Percentiles rank a stretch among this genome's conserved stretches.
These are phyloP conservation scores for Drosophila nebulosa DNA, from an alignment of 1,140 invertebrate genomes.

Conservation along the genomic window DNA sequence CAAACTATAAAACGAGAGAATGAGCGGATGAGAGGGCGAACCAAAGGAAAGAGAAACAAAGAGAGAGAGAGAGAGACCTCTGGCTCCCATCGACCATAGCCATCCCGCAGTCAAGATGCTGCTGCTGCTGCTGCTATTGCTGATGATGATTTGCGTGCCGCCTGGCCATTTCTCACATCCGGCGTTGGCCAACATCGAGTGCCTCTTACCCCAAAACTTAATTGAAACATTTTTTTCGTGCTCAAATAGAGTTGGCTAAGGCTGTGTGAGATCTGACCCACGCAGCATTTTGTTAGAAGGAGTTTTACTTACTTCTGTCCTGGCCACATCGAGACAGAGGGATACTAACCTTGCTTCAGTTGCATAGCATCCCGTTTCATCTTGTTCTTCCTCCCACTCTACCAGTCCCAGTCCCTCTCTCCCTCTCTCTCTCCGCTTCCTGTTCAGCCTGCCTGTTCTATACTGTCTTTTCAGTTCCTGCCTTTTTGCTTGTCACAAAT, in stretches of 20 bases:
- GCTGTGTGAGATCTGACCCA: slow-evolving; percentile 18
- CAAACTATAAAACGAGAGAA: slow-evolving; percentile 22
- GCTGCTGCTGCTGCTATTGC: slow-evolving; percentile 18
- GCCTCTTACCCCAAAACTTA: slow-evolving; percentile 31
- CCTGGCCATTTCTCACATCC: slow-evolving; percentile 73
- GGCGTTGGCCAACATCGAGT: slow-evolving; percentile 25
- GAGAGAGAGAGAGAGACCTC: not conserved
- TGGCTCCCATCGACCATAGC: not conserved
- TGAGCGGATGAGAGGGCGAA: not conserved
- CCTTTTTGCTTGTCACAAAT: slow-evolving; percentile 64
- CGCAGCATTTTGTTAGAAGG: slow-evolving; percentile 61
- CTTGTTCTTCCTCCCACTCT: not conserved
- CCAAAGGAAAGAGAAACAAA: slow-evolving; percentile 28
- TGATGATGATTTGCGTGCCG: slow-evolving; percentile 70
- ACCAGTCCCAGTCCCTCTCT: too few relatives aligned
- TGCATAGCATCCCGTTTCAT: not conserved
- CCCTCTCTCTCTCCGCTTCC: not conserved
- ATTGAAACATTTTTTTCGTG: slow-evolving; percentile 79
- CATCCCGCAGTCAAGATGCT: slow-evolving; percentile 42
- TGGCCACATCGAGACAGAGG: not conserved
- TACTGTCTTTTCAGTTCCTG: slow-evolving; percentile 25
- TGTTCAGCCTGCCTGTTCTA: slow-evolving; percentile 28
- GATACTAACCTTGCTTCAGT: not conserved
- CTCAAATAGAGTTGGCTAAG: slow-evolving; percentile 32
- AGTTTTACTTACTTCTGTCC: slow-evolving; percentile 21